Base-by-base conservation (phyloP, 2,888 invertebrate species). In the Chrysolina haemoptera region DNA sequence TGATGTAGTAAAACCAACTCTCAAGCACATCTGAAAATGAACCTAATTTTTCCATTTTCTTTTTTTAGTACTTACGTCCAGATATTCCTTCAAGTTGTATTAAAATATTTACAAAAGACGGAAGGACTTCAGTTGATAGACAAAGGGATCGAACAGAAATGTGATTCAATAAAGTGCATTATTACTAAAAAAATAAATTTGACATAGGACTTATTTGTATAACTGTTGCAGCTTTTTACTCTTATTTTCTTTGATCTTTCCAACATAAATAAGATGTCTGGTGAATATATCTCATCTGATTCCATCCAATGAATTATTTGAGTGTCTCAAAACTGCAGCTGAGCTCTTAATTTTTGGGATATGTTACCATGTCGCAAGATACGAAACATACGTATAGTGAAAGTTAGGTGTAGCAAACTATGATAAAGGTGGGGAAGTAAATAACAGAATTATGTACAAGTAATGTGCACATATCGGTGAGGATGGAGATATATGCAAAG, bases 401-500 rank as follows among this genome's bases (percentile, higher is more conserved):
- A 35, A 59, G 59, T 59, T 22, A 35, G 59, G 14, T 59, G 27
- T 59, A 35, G 59, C 59, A 59, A 12, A 59, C 14, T 59, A 59
- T 59, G 27, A 14, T 59, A 59, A 59, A 59, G 59, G 59, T 16
- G 16, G 59, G 35, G 27, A 35, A 1, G 55, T 55, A 18, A 16
- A 35, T 14, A 59, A 59, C 14, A 35, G 12, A n/a, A 27, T 22
- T 59, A 35, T 59, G 59, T 53, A 67, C 40, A 67, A 48, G 55
- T 67, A 53, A 35, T 53, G 55, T 67, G 67, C 67, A 40, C n/a
- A 40, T 55, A 20, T 50, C 40, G 67, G 40, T 67, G 35, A 0
- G 53, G 4, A 50, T 18, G 67, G 67, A 53, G 35, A 40, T 35
- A 41, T 43, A 16, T 40, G 67, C 53, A 43, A 10, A 40, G 53